Evolutionary conservation across 2,888 invertebrate genomes (phyloP).

Genomic region (Philonicus albiceps): DNA sequence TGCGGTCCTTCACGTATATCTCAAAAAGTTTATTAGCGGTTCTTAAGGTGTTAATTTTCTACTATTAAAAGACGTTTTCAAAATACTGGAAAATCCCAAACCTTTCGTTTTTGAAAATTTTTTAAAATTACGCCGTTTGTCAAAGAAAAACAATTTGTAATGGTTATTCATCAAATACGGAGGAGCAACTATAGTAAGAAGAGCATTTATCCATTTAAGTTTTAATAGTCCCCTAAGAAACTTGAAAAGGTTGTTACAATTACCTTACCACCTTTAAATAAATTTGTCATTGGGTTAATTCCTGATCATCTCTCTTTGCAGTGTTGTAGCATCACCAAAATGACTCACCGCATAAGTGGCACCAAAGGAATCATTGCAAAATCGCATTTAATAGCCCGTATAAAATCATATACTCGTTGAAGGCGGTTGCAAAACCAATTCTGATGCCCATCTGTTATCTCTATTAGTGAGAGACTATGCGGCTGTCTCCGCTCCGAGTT

Average conservation of each 20-base stretch:
- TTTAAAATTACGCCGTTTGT: no score
- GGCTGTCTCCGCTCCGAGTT: background rate
- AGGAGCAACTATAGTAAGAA: no score
- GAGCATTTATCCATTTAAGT: no score
- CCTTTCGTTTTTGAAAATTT: no score
- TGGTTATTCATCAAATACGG: no score
- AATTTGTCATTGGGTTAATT: background rate
- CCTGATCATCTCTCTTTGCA: background rate
- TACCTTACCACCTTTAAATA: background rate
- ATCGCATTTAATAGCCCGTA: conserved; percentile 34
- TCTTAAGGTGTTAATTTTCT: no score
- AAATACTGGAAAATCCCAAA: no score
- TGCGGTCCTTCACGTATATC: no score
- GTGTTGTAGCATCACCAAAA: background rate
- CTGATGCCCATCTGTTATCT: conserved; percentile 45
- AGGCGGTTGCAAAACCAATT: conserved; percentile 52
- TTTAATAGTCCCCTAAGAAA: no score
- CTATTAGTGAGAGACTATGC: conserved; percentile 22
- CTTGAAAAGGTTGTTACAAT: background rate
- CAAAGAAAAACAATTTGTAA: no score
- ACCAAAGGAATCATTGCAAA: conserved; percentile 15
- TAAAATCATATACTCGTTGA: conserved; percentile 36
- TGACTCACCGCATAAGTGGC: background rate
- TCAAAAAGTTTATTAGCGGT: no score
- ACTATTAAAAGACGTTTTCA: no score